Evolutionary conservation across 1,140 invertebrate genomes (phyloP).

Genomic region (Oedothorax gibbosus): DNA sequence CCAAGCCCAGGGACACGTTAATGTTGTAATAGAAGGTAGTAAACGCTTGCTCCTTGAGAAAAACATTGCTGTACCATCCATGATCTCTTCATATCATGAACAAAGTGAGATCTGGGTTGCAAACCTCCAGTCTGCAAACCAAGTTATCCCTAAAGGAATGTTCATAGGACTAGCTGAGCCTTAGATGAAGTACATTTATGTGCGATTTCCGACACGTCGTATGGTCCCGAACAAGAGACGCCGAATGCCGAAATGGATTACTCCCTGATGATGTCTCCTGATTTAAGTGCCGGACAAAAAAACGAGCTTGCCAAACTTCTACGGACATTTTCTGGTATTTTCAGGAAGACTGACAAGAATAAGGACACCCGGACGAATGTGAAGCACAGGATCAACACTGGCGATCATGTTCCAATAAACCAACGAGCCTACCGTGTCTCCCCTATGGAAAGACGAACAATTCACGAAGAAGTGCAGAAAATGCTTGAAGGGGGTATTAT

Average conservation of each 20-base stretch:
- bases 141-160: slow-evolving; percentile 2
- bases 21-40: background rate
- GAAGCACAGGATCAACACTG: slow-evolving; percentile 1
- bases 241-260: background rate
- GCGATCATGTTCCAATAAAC: background rate
- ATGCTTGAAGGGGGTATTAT: background rate
- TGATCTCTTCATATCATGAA: background rate
- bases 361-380: background rate
- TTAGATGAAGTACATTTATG: background rate
- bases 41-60: background rate
- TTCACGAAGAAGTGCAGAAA: background rate
- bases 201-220: background rate
- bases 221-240: background rate
- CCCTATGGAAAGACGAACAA: background rate
- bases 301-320: background rate
- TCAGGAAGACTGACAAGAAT: background rate
- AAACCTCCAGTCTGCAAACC: background rate
- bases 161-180: background rate
- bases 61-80: slow-evolving; percentile 2
- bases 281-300: background rate
- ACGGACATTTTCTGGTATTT: background rate
- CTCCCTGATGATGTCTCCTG: background rate
- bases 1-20: background rate
- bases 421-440: background rate
- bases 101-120: background rate